Conservation (phyloP, 2,113 vertebrate genomes). For the Indri indri region DNA sequence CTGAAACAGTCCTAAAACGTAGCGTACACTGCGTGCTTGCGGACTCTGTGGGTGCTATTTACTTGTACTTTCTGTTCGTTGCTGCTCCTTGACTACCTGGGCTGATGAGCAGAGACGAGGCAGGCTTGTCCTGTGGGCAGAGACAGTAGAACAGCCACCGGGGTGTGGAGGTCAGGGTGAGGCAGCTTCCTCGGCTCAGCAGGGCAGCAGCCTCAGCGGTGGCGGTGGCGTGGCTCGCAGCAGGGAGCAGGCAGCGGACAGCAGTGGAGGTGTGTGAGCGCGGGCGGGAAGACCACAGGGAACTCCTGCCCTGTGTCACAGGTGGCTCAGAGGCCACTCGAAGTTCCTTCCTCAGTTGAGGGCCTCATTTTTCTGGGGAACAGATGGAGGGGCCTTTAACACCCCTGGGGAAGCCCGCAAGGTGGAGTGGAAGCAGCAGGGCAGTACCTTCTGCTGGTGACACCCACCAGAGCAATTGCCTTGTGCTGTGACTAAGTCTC, state of each 20-base stretch:
- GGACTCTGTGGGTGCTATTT: neutral
- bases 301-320: no score
- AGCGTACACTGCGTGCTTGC: accelerated
- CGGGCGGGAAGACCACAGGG: neutral
- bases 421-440: neutral
- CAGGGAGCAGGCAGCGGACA: neutral
- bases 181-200: neutral
- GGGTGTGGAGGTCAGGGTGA: neutral
- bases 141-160: neutral
- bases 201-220: neutral
- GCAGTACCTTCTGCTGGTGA: neutral
- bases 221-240: no score
- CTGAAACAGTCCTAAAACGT: neutral
- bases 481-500: neutral
- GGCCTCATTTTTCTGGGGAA: neutral
- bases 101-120: neutral
- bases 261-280: neutral
- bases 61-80: neutral
- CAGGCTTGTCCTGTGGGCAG: neutral
- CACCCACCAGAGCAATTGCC: neutral
- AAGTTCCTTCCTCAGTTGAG: neutral
- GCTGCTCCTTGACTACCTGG: neutral
- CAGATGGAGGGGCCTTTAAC: neutral
- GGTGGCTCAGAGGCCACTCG: neutral
- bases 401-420: neutral